Evolutionary conservation across 2,797 vertebrate species (phyloP).

Genomic region (Takifugu rubripes): DNA sequence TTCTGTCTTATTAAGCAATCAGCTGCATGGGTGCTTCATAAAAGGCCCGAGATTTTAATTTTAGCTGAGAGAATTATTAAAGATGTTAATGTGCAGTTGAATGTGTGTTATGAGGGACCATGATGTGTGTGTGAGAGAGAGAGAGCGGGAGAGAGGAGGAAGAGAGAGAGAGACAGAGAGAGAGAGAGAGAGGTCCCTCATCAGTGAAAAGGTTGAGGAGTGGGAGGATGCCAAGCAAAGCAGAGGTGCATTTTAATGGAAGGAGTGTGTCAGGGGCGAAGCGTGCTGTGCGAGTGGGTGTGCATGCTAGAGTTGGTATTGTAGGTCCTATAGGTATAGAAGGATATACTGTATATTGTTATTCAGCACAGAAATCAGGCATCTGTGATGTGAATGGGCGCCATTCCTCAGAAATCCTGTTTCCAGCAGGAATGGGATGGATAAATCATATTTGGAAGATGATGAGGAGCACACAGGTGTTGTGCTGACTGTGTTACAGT

Average conservation of each 20-base stretch:
- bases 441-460: not conserved
- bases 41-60: too few relatives aligned
- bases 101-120: not conserved
- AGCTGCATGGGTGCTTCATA: too few relatives aligned
- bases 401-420: too few relatives aligned
- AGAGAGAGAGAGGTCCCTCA: conserved; percentile 30
- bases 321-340: conserved; percentile 1
- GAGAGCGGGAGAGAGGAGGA: not conserved
- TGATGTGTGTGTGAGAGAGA: conserved; percentile 9
- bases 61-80: too few relatives aligned
- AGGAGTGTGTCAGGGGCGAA: conserved; percentile 24
- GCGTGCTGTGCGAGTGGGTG: conserved; percentile 19
- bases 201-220: conserved; percentile 34
- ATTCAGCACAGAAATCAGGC: not conserved
- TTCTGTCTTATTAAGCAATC: too few relatives aligned
- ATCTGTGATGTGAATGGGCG: not conserved
- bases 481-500: not conserved
- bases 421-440: too few relatives aligned
- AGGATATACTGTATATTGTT: too few relatives aligned
- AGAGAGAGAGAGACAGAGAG: not conserved
- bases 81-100: not conserved
- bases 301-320: conserved; percentile 21
- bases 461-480: not conserved
- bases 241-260: conserved; percentile 36
- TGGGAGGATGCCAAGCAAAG: conserved; percentile 32